Percentiles rank a stretch among this genome's conserved stretches.
These are phyloP conservation scores for Amazona finschi DNA, from an alignment of 2,797 vertebrate species.

Conservation along the genomic window DNA sequence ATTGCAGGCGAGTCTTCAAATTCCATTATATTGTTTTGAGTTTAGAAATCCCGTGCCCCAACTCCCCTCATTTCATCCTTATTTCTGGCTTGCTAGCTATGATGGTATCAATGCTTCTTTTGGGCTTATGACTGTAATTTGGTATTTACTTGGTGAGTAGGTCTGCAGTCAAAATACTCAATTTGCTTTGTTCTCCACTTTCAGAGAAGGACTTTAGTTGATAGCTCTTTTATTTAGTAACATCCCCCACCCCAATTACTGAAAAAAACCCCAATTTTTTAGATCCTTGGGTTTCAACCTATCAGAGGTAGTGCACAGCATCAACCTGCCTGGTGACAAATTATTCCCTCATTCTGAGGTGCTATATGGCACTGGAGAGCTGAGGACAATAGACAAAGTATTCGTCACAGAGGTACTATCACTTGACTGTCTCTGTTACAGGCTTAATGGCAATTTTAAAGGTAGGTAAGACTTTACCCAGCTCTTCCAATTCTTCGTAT, in stretches of 20 bases:
- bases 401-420: neutral
- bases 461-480: neutral
- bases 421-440: neutral
- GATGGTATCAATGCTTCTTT: neutral
- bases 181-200: neutral
- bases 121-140: neutral
- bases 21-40: neutral
- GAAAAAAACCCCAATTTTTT: neutral
- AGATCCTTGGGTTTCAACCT: neutral
- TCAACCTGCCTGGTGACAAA: neutral
- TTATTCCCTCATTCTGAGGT: neutral
- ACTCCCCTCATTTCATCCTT: neutral
- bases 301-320: neutral
- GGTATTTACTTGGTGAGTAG: neutral
- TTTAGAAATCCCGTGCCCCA: fast-evolving
- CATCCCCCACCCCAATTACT: neutral
- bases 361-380: neutral
- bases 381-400: neutral
- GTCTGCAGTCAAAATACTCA: neutral
- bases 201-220: neutral
- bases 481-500: neutral
- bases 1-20: neutral
- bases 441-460: conserved; percentile 11
- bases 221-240: neutral
- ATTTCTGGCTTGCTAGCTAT: neutral